Evolutionary conservation across 2,888 invertebrate genomes (phyloP), one percentile per base, ranked within the genome.

Genomic region (Drosophila emarginata): DNA sequence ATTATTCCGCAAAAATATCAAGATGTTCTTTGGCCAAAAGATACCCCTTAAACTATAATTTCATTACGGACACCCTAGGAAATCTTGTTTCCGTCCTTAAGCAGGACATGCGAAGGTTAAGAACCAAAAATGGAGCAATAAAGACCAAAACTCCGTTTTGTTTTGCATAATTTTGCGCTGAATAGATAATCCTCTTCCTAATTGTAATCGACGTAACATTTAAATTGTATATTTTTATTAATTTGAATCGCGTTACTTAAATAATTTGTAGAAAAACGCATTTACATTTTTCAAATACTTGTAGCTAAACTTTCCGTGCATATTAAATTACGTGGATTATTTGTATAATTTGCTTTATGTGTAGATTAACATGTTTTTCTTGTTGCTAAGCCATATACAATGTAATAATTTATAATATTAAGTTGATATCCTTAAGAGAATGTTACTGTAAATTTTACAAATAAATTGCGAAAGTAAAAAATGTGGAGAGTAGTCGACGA

Each of bases 251-350:
- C 61, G 40, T 82, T 79, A 76, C 68, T 77, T 65, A 77, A 81
- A 87, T 86, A 75, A 86, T 66, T 74, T 73, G 79, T 85, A 85
- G 76, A 85, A 86, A 84, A 78, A 78, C 77, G 78, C 71, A 77
- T 56, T 59, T 77, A 81, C 73, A 81, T 71, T 62, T 68, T 73
- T 72, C 61, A 64, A 78, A 78, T 73, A 78, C 72, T 79, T 75
- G 74, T 82, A 79, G 79, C 77, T 78, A 80, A 78, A 72, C 69
- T 76, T 84, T 72, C 68, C 61, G 37, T 74, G 61, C 54, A 73
- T 26, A 18, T 40, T 53, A 37, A 58, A 56, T 73, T 40, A 66
- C 62, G 51, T 15, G 54, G 18, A 28, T 50, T 50, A 60, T 64
- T 67, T 64, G 40, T 67, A 64, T 59, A 54, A 32, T 9, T 39